phyloP scores from a whole-genome alignment of 2,797 vertebrate genomes.

The Liasis olivaceus region DNA sequence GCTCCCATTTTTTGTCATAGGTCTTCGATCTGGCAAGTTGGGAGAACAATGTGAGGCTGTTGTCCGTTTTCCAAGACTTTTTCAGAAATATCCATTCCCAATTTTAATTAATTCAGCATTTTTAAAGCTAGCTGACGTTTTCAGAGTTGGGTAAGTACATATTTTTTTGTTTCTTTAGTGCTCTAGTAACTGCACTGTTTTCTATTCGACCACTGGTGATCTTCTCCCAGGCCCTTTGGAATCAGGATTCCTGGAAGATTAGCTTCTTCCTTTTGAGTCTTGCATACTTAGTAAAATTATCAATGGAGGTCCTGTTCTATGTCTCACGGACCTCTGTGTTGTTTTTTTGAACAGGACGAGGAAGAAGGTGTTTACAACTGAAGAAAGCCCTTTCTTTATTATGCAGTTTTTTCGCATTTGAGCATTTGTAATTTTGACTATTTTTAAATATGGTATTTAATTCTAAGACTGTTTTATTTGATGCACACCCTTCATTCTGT shows the following conservation, averaged over 20 bases:
- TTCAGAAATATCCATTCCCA: slow-evolving; percentile 97
- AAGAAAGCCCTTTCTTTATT: neutral
- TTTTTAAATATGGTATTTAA: neutral
- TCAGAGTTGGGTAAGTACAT: slow-evolving; percentile 89
- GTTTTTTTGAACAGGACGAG: neutral
- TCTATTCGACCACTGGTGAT: neutral
- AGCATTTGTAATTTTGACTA: neutral
- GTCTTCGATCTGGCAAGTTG: slow-evolving; percentile 91
- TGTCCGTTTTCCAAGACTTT: slow-evolving; percentile 96
- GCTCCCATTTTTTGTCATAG: slow-evolving; percentile 64
- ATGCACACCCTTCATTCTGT: neutral
- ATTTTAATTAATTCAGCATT: slow-evolving; percentile 99
- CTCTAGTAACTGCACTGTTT: neutral
- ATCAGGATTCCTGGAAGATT: neutral
- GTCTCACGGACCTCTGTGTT: neutral
- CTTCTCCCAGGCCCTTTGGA: neutral
- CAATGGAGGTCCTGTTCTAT: neutral
- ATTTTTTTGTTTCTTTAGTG: neutral
- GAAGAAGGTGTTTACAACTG: neutral
- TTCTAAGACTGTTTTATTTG: neutral
- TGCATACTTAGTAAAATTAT: neutral
- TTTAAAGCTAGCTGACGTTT: slow-evolving; percentile 94
- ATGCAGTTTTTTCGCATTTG: neutral
- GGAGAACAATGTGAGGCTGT: slow-evolving; percentile 98
- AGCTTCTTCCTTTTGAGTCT: neutral